Evolutionary conservation across 2,113 vertebrate species (phyloP).

Genomic region (Pyxicephalus adspersus): DNA sequence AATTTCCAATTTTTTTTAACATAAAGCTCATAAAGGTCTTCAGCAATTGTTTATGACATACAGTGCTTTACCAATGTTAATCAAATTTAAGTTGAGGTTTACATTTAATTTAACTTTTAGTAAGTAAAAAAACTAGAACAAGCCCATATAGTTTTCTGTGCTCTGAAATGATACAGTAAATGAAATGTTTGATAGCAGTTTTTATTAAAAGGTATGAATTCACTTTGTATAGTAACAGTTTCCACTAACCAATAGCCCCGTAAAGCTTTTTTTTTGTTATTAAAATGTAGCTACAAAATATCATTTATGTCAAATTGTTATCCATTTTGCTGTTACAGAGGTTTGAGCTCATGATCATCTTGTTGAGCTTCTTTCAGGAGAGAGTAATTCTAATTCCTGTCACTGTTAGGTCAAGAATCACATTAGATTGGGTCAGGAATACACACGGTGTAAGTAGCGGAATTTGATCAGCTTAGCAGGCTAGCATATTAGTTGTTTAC

Average conservation of each 20-base stretch:
- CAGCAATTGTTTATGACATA: too few species aligned
- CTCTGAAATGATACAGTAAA: too few species aligned
- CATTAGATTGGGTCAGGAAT: slow-evolving; percentile 65
- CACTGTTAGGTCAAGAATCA: slow-evolving; percentile 64
- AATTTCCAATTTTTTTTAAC: too few species aligned
- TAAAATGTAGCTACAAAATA: not conserved
- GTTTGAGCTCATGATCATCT: slow-evolving; percentile 64
- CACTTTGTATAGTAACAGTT: not conserved
- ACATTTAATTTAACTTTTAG: too few species aligned
- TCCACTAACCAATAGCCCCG: not conserved
- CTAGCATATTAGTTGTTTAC: not conserved
- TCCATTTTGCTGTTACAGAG: slow-evolving; percentile 63
- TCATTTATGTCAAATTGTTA: not conserved
- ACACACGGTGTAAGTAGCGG: slow-evolving; percentile 60
- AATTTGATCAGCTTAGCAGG: slow-evolving; percentile 59
- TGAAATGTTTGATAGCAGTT: not conserved
- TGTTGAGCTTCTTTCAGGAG: slow-evolving; percentile 63
- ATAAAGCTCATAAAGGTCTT: too few species aligned
- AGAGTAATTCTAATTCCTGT: slow-evolving; percentile 31
- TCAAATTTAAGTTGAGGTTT: too few species aligned
- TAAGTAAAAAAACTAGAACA: too few species aligned
- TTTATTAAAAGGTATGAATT: not conserved
- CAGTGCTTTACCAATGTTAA: too few species aligned
- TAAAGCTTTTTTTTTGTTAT: not conserved
- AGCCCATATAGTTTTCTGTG: too few species aligned